Evolutionary conservation across 1,140 invertebrate genomes (phyloP), one percentile per base, ranked within the genome.

Genomic region (Stenopsyche tienmushanensis): DNA sequence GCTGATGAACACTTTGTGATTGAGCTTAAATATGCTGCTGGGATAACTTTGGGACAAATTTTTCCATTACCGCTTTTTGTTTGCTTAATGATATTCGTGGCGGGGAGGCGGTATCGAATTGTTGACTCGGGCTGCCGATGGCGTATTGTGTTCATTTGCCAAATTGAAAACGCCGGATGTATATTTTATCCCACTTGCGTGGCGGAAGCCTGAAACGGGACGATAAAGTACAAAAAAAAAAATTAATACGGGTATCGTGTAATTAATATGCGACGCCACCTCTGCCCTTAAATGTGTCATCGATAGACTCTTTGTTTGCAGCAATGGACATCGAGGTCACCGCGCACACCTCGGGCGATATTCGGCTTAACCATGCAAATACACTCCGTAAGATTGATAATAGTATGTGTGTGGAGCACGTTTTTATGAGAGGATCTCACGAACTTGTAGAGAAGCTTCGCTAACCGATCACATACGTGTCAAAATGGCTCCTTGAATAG

Each of bases 11-110:
- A 42, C 52, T 58, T 47, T 26, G 50, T 23, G 50, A 64, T 64
- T 53, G 50, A 42, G 49, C 62, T 64, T 20, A 23, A 52, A 54
- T 26, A 64, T 26, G 24, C 23, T 24, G 49, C 25, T 34, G 23
- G 47, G 21, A 29, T 62, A 63, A 62, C 50, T 62, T 62, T 13
- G 44, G 17, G 39, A 62, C 65, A 67, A 67, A 63, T 62, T 67
- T 63, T 63, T 57, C 65, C 65, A 67, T 67, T 67, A 67, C 65
- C 65, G 41, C 39, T 20, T 57, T 67, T 44, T 67, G 65, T 67
- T 67, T 67, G 53, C 53, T 25, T 34, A 63, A 53, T 60, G 49
- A 62, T 67, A 67, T 67, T 67, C 59, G 65, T 29, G 29, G 34
- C 8, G n/a, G n/a, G n/a, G n/a, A n/a, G n/a, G n/a, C 44, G 42